Evolutionary conservation across 2,888 invertebrate species (phyloP).

Genomic region (Corbicula japonica): DNA sequence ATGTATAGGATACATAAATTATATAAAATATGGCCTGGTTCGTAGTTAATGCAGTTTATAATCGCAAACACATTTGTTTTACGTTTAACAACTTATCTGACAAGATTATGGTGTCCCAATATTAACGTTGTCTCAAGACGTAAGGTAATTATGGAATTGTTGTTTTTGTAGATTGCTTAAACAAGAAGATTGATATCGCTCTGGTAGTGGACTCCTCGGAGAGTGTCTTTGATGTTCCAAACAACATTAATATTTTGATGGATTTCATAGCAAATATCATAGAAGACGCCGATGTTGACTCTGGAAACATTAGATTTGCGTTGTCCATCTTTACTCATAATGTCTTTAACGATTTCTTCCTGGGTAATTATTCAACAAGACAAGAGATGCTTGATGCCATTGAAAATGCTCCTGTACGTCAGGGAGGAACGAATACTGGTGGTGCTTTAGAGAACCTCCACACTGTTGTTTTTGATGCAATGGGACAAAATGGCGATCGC

Average conservation of each 20-base stretch:
- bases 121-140: not conserved
- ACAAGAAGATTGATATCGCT: constrained; percentile 16
- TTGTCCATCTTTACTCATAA: constrained; percentile 11
- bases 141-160: not conserved
- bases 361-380: not conserved
- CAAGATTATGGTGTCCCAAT: not conserved
- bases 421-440: constrained; percentile 21
- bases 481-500: constrained; percentile 29
- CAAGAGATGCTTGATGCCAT: not conserved
- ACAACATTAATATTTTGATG: not conserved
- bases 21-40: not conserved
- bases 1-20: no score
- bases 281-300: not conserved
- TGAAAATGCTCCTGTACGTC: not conserved
- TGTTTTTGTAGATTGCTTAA: constrained; percentile 1
- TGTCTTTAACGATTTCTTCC: not conserved
- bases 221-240: not conserved
- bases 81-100: not conserved
- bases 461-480: not conserved
- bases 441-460: not conserved
- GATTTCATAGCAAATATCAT: constrained; percentile 10
- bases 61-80: not conserved
- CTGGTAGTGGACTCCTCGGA: constrained; percentile 15
- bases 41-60: not conserved
- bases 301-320: constrained; percentile 5